Evolutionary conservation across 2,888 invertebrate species (phyloP).

Genomic region (Bursaphelenchus okinawaensis): DNA sequence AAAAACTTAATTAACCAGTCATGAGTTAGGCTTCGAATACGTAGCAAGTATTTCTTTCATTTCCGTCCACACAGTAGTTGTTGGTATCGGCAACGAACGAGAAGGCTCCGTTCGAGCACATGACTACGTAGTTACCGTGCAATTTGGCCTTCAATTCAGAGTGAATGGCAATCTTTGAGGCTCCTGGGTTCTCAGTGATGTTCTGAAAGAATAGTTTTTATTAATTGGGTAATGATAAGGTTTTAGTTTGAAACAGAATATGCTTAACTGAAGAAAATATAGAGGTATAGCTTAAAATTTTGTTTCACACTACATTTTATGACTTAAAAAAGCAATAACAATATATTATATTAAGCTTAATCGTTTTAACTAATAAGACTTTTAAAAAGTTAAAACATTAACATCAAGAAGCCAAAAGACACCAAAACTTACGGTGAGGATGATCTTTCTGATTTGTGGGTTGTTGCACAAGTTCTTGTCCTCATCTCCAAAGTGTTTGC

Average conservation of each 20-base stretch:
- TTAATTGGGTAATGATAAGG: no score
- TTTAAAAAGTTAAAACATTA: no score
- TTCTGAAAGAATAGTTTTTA: conserved; percentile 23
- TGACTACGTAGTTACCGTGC: conserved; percentile 39
- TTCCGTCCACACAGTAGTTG: conserved; percentile 36
- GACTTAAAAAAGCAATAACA: no score
- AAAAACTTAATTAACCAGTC: background rate
- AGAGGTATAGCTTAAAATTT: no score
- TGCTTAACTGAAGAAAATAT: no score
- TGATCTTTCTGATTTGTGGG: conserved; percentile 34
- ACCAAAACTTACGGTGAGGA: conserved; percentile 27
- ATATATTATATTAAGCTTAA: no score
- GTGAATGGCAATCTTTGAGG: conserved; percentile 37
- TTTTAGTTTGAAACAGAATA: no score
- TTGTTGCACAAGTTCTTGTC: conserved; percentile 33
- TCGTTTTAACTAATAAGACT: no score
- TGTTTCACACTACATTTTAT: no score
- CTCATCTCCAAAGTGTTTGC: conserved; percentile 13
- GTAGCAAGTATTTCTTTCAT: conserved; percentile 27
- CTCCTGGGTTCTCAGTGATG: conserved; percentile 27
- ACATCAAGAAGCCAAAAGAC: background rate
- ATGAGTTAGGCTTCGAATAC: conserved; percentile 24
- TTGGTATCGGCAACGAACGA: conserved; percentile 39
- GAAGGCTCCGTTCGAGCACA: conserved; percentile 39
- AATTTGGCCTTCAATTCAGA: conserved; percentile 37